These are phyloP conservation scores for Scomber colias DNA, from an alignment of 2,113 vertebrate genomes.

Conservation along the genomic window DNA sequence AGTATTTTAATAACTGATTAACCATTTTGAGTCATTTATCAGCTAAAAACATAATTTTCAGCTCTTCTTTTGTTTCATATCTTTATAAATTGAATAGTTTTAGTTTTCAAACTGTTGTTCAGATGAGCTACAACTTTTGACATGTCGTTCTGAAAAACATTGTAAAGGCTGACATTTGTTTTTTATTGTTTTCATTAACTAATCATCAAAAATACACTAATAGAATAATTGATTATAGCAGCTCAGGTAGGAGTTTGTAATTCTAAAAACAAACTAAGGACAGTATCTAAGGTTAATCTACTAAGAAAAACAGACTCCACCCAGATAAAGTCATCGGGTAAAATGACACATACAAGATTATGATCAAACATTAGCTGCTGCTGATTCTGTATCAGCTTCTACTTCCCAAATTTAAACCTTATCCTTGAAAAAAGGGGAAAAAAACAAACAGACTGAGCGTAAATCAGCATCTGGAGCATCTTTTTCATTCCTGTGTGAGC, in stretches of 20 bases:
- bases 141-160: not conserved
- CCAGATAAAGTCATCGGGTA: not conserved
- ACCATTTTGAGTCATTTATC: no score
- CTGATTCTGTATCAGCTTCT: not conserved
- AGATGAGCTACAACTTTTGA: not conserved
- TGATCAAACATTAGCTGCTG: not conserved
- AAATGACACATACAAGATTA: not conserved
- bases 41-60: no score
- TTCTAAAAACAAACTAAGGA: not conserved
- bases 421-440: not conserved
- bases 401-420: no score
- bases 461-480: not conserved
- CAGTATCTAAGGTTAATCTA: constrained; percentile 17
- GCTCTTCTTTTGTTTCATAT: no score
- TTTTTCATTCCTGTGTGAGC: constrained; percentile 45
- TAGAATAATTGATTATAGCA: not conserved
- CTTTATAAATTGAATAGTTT: not conserved
- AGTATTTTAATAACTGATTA: no score
- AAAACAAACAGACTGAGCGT: not conserved
- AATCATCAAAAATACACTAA: no score
- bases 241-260: not conserved
- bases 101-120: not conserved
- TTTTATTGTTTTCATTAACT: no score
- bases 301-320: constrained; percentile 16
- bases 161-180: no score